Percentiles rank a stretch among this genome's conserved stretches.
Evolutionary conservation across 2,888 invertebrate species (phyloP).

Genomic region (Cosmia trapezina): DNA sequence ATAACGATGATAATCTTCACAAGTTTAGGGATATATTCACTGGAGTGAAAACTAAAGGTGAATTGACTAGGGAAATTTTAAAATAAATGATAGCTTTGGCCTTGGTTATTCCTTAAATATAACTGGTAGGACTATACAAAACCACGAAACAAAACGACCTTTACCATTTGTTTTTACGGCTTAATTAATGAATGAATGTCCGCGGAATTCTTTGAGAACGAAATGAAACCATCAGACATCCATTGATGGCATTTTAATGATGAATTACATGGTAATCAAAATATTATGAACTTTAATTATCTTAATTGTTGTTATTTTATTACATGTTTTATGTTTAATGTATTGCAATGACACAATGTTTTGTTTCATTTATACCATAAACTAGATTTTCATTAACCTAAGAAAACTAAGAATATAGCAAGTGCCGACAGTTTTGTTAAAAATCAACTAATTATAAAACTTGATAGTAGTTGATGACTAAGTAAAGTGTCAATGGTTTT

Average conservation of each 20-base stretch:
- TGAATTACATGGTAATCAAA: conserved; percentile 49
- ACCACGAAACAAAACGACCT: conserved; percentile 48
- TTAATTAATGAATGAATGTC: conserved; percentile 62
- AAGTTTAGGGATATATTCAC: not conserved
- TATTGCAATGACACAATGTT: conserved; percentile 13
- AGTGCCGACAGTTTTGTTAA: not conserved
- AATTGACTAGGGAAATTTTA: not conserved
- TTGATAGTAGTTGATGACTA: not conserved
- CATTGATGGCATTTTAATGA: conserved; percentile 59
- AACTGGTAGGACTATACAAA: conserved; percentile 10
- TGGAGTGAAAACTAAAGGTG: not conserved
- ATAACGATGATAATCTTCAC: not conserved
- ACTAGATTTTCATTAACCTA: not conserved
- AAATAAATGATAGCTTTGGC: conserved; percentile 23
- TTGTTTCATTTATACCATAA: not conserved
- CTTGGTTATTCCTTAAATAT: conserved; percentile 24
- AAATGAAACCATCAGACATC: conserved; percentile 38
- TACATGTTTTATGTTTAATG: conserved; percentile 37
- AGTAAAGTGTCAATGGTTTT: conserved; percentile 6
- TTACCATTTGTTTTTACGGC: conserved; percentile 46
- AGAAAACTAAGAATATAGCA: not conserved
- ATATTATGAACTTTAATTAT: conserved; percentile 54
- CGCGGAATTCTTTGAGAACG: conserved; percentile 48
- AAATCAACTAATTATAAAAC: not conserved
- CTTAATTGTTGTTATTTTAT: conserved; percentile 40